Evolutionary conservation across 2,888 invertebrate species (phyloP), one percentile per base, ranked within the genome.

Genomic region (Andrena fulva): DNA sequence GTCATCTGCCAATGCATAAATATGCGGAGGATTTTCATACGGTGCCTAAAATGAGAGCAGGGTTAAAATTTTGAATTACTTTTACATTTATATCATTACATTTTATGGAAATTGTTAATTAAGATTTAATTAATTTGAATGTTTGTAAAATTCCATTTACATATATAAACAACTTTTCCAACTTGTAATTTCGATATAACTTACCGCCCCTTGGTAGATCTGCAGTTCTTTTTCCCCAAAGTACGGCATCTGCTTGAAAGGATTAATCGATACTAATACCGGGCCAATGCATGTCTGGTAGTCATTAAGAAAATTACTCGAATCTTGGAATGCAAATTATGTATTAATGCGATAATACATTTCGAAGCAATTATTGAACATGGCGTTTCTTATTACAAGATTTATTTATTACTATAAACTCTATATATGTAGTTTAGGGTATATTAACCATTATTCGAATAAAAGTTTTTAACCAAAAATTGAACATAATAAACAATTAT

Each of bases 1-100:
- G 87, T 96, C 95, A 89, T 96, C 96, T 1, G 96, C 95, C 70
- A 96, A 91, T 1, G 96, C 96, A 91, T 96, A 96, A 68, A 96
- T 95, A 90, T 96, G 96, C 0, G 96, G 96, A 42, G 96, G 96
- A 92, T 96, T 96, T 92, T 96, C 96, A 91, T 96, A 96, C 24
- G 96, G 95, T 4, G 96, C 96, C 96, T 96, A 59, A 92, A 60
- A 70, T 7, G 68, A 6, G 60, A 48, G 29, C 10, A 12, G 29
- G n/a, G 48, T 33, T 31, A 54, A 7, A 75, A 33, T 20, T 20
- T 54, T 0, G 2, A 54, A 20, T 24, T 24, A 54, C 20, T 24
- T 20, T 50, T 42, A 27, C 42, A 42, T 42, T 16, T 42, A 16
- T 42, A 16, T 5, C 12, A 12, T 42, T 12, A 12, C 12, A 3